Conservation (phyloP, 92 coral and sea anemone genomes). For the Porites rus region DNA sequence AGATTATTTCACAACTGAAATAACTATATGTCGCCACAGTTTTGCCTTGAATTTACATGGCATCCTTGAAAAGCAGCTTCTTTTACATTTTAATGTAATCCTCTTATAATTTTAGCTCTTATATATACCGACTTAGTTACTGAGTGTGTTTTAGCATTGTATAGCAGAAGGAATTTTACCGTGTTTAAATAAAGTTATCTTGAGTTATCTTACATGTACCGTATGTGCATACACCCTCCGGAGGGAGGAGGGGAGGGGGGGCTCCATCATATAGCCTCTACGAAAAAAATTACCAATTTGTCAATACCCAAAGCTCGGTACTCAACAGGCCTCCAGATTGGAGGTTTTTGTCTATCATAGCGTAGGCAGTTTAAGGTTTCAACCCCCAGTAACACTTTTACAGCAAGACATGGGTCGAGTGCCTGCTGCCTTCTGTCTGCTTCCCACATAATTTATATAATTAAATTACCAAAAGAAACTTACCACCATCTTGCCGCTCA, state of each 20-base stretch:
- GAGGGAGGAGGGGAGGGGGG: not conserved
- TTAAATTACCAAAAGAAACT: not conserved
- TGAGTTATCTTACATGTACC: not conserved
- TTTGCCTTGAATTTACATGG: not conserved
- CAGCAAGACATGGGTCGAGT: not conserved
- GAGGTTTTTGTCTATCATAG: not conserved
- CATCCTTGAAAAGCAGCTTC: not conserved
- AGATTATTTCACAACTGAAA: constrained; percentile 1
- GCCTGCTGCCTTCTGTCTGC: not conserved
- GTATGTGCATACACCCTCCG: not conserved
- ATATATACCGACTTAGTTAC: not conserved
- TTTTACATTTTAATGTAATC: not conserved
- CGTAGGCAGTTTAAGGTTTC: not conserved
- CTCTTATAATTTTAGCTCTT: not conserved
- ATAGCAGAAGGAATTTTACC: not conserved
- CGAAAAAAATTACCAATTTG: not conserved
- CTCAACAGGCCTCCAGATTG: not conserved
- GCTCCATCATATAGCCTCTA: not conserved
- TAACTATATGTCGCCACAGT: too few species aligned
- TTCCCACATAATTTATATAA: not conserved
- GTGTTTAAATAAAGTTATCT: not conserved
- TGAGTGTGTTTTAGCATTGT: not conserved
- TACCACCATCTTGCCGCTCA: not conserved
- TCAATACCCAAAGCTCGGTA: not conserved
- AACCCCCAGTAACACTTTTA: not conserved